phyloP scores from a whole-genome alignment of 2,113 vertebrate species.

The Ammospiza nelsoni region DNA sequence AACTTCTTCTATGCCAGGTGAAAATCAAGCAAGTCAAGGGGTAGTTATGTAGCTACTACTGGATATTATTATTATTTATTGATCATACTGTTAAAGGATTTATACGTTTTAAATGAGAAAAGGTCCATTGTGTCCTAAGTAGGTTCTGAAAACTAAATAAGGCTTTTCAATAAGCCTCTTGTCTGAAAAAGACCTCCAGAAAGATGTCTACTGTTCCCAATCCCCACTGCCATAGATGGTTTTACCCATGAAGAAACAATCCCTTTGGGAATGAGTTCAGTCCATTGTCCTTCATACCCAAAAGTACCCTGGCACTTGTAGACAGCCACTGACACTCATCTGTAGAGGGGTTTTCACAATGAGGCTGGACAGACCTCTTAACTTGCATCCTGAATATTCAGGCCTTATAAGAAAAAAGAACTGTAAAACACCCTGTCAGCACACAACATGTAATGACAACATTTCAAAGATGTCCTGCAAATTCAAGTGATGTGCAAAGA shows the following conservation, averaged over 20 bases:
- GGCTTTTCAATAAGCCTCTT: neutral
- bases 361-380: neutral
- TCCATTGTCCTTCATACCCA: neutral
- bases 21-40: neutral
- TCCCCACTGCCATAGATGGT: neutral
- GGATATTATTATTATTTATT: neutral
- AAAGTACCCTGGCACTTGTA: neutral
- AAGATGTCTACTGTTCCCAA: neutral
- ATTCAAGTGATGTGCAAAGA: conserved; percentile 47
- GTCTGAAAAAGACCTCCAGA: neutral
- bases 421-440: neutral
- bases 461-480: conserved; percentile 48
- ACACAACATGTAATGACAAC: neutral
- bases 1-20: neutral
- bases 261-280: conserved; percentile 38
- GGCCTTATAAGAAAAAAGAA: conserved; percentile 34
- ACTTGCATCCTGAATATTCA: conserved; percentile 57
- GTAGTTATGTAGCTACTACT: neutral
- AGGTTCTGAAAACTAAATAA: neutral
- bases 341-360: neutral
- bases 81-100: neutral
- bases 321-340: neutral
- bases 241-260: conserved; percentile 30
- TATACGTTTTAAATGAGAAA: neutral
- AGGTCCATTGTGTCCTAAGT: neutral